Evolutionary conservation across 2,113 vertebrate genomes (phyloP).

Genomic region (Eptesicus fuscus): DNA sequence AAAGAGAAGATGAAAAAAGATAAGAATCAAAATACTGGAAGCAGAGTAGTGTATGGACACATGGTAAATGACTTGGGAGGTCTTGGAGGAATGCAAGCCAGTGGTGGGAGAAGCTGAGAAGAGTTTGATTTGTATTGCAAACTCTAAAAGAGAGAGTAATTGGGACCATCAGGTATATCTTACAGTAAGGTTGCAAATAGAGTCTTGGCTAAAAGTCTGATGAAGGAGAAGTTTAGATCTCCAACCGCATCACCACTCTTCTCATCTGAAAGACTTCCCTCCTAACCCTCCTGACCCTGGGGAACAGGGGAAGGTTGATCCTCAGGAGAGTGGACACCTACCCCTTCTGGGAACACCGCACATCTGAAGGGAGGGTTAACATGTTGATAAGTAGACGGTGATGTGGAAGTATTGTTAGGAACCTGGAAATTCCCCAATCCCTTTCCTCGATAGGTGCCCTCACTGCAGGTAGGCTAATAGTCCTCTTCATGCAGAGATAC

Average conservation of each 20-base stretch:
- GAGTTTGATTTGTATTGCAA: neutral
- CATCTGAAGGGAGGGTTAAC: neutral
- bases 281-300: neutral
- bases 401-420: neutral
- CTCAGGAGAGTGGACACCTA: neutral
- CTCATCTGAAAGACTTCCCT: neutral
- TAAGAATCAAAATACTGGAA: neutral
- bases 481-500: neutral
- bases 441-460: neutral
- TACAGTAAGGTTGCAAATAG: neutral
- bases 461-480: neutral
- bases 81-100: neutral
- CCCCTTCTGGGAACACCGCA: neutral
- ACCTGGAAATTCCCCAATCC: neutral
- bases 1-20: neutral
- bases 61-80: neutral
- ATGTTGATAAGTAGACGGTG: neutral
- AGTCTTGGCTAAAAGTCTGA: neutral
- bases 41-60: neutral
- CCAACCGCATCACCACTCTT: neutral
- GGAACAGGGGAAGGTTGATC: neutral
- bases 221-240: neutral
- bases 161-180: neutral
- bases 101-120: neutral
- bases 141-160: neutral